These are phyloP conservation scores for Strigamia transsilvanica DNA, from an alignment of 2,888 invertebrate genomes.

Conservation along the genomic window DNA sequence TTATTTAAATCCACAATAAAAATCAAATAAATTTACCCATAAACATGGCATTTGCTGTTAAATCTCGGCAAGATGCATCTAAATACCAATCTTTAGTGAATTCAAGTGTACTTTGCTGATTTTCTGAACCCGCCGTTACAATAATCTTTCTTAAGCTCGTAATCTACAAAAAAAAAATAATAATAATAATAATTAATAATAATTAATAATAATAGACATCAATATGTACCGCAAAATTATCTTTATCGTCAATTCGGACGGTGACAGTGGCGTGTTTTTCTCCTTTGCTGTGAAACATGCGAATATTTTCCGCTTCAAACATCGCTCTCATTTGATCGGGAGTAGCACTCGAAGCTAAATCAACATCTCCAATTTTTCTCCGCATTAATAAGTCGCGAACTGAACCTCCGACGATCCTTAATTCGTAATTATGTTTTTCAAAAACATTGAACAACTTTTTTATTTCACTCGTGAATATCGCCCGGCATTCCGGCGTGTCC, in stretches of 20 bases:
- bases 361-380: background rate
- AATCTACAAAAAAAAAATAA: constrained; percentile 72
- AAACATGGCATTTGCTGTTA: constrained; percentile 98
- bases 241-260: background rate
- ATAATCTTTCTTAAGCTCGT: constrained; percentile 74
- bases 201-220: background rate
- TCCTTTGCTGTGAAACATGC: constrained; percentile 67
- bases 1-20: background rate
- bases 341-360: background rate
- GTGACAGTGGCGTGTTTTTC: background rate
- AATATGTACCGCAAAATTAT: constrained; percentile 63
- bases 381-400: background rate
- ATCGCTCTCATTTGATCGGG: background rate
- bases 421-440: constrained; percentile 1
- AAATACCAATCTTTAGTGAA: constrained; percentile 92
- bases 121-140: constrained; percentile 77
- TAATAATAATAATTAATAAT: background rate
- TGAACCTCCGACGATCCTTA: background rate
- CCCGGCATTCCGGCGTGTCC: constrained; percentile 58
- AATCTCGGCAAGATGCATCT: constrained; percentile 93
- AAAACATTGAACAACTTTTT: constrained; percentile 69
- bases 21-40: constrained; percentile 69
- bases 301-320: background rate
- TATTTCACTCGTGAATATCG: constrained; percentile 84
- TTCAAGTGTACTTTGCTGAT: constrained; percentile 92